Evolutionary conservation across 2,113 vertebrate species (phyloP), one percentile per base, ranked within the genome.

Genomic region (Ceratotherium simum): DNA sequence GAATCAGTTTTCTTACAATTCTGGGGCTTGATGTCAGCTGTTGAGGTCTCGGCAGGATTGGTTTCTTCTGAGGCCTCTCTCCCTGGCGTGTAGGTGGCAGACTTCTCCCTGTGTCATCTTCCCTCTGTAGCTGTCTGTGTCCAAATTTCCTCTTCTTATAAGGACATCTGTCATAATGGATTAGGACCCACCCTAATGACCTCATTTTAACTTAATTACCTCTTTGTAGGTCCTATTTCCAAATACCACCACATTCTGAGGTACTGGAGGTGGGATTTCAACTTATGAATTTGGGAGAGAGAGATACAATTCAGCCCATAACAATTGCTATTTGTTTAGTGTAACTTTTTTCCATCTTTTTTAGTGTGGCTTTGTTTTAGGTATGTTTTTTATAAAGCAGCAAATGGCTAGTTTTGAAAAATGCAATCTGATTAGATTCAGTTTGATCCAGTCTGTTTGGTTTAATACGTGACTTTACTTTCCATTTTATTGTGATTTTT

Each of bases 401-500:
- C 6, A 54, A 85, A 94, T 36, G 33, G 20, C 36, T 39, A 1
- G 29, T 58, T 62, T 79, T 64, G 5, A 67, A 79, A 91, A 88
- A 69, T 21, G 5, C 27, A 75, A 9, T 60, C 18, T 46, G 25
- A 21, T 72, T 82, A 92, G 89, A 48, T 33, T 81, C 23, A 39
- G 8, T 51, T 85, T 96, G 36, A 83, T 56, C 13, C 29, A 82
- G 14, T 42, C 17, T 16, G 67, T 21, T 67, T 79, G 70, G 56
- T 82, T 54, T 75, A 25, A 62, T 64, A 39, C 67, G 25, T 90
- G 14, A 56, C 33, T 60, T 92, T 46, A 3, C 14, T 70, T 12
- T 80, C 58, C 3, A 17, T 90, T 96, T 94, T 90, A 48, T 67
- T 82, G 36, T 54, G 11, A 20, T 58, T 82, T 94, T 93, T 54